Evolutionary conservation across 2,113 vertebrate species (phyloP), one percentile per base, ranked within the genome.

Genomic region (Eclectus roratus): DNA sequence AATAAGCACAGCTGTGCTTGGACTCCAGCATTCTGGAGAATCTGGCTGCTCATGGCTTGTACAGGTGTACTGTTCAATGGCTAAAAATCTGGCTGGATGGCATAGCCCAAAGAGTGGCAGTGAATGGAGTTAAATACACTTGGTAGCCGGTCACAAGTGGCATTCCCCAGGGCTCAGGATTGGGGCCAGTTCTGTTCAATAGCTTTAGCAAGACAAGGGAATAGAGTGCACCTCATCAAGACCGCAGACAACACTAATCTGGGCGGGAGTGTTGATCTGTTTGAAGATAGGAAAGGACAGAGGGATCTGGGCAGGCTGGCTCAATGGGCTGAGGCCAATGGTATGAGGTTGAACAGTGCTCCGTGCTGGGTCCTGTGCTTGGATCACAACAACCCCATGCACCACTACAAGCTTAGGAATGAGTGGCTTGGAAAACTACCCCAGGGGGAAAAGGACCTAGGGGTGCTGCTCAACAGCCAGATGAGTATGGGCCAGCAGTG

Each of bases 1-100:
- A 95, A 82, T 9, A 65, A 81, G 74, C 74, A 85, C 70, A 88
- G 79, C 60, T 77, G 80, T 66, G 49, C 43, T 83, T 52, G 17
- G 37, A 56, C 41, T 63, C 61, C 1, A 8, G 25, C 41, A 86
- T 74, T 74, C 53, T 12, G 13, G 35, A 69, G 31, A 80, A 86
- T 55, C 7, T 17, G 15, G 31, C 17, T 68, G 29, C 29, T 47
- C n/a, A 4, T 24, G 21, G 39, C 20, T 63, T 35, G 41, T 21
- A 49, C 41, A 63, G 35, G 41, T 55, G 31, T 61, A 43, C 13
- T 56, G 35, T 24, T 69, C 35, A 33, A 11, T 14, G 17, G 5
- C 31, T 29, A 33, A 49, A 63, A 76, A 55, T 5, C 17, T 41
- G 60, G 2, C 19, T 55, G 47, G 7, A 41, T 18, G 39, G 28